phyloP scores from a whole-genome alignment of 2,113 vertebrate species.

The Columba livia region DNA sequence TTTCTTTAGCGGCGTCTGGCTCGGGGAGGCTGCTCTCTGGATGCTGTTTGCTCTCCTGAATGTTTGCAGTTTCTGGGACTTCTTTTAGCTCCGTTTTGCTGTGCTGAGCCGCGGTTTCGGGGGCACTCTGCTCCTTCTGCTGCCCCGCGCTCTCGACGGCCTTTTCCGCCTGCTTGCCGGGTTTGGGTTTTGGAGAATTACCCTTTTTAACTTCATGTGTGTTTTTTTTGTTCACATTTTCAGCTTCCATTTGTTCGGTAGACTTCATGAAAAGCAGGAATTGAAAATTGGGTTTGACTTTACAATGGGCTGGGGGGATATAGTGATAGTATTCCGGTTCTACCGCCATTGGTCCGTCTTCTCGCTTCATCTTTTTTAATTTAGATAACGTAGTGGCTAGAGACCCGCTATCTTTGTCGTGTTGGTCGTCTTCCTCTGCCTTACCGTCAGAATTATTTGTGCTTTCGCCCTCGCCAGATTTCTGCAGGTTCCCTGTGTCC shows the following conservation, averaged over 20 bases:
- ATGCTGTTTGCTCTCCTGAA: conserved; percentile 54
- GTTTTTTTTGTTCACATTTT: conserved; percentile 64
- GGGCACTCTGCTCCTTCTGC: conserved; percentile 66
- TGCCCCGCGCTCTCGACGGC: conserved; percentile 1
- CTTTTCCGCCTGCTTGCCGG: conserved; percentile 69
- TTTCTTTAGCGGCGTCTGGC: conserved; percentile 53
- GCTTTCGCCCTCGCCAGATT: conserved; percentile 75
- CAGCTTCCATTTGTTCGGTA: conserved; percentile 85
- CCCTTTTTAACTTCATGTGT: conserved; percentile 60
- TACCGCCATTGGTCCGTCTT: conserved; percentile 84
- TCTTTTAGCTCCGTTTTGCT: conserved; percentile 64
- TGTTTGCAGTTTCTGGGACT: background rate
- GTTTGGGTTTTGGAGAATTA: conserved; percentile 73
- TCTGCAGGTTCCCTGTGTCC: conserved; percentile 64
- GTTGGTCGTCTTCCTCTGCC: conserved; percentile 71
- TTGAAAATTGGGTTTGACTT: conserved; percentile 96
- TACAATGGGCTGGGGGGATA: conserved; percentile 93
- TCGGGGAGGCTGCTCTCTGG: background rate
- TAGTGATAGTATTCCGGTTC: conserved; percentile 98
- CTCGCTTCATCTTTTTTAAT: conserved; percentile 94
- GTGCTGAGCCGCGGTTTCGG: conserved; percentile 32
- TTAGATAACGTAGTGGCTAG: conserved; percentile 91
- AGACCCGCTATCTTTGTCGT: conserved; percentile 83
- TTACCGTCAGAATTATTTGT: conserved; percentile 70
- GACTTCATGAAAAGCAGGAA: conserved; percentile 98